Base-by-base conservation (phyloP, 2,888 invertebrate genomes). In the Ecliptopera silaceata region DNA sequence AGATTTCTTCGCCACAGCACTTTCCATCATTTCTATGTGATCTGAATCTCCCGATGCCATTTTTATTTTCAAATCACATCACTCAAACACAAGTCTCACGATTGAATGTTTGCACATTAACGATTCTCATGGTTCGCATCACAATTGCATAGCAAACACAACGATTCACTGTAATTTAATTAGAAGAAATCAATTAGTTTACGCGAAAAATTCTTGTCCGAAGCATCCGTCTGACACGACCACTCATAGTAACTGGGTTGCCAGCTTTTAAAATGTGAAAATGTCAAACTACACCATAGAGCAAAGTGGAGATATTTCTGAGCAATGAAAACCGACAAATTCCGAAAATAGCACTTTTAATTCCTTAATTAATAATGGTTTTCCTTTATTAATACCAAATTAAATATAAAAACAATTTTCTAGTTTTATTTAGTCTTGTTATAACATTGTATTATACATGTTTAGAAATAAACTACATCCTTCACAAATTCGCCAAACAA, bases 41-140 rank as follows among this genome's bases (percentile, higher is more conserved):
- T 96, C 95, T 82, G 94, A 94, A 91, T 96, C 96, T 83, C 95
- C 95, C 88, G 96, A 95, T 93, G 96, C 96, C 96, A 96, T 96
- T 86, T 91, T 91, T 84, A 79, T 82, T 87, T 83, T 76, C 77
- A 70, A 80, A 75, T 80, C 84, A 86, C 88, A 88, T 86, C 88
- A 86, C 86, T 84, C 85, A 85, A 82, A 85, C 85, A 81, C 72
- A 80, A 82, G 86, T 86, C 81, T 82, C 76, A 78, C 59, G 68
- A 63, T 73, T 75, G 59, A 80, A 76, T 78, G 57, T 79, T 72
- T 76, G 77, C 83, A 84, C 83, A 84, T 80, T 77, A 82, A 77
- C 75, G 78, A 75, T 82, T 85, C 70, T 77, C 90, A 91, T 90
- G 83, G 83, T 80, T 87, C 86, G 86, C 88, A 83, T 84, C 72